Base-by-base conservation (phyloP, 2,888 invertebrate species). In the Xylophagus ater region DNA sequence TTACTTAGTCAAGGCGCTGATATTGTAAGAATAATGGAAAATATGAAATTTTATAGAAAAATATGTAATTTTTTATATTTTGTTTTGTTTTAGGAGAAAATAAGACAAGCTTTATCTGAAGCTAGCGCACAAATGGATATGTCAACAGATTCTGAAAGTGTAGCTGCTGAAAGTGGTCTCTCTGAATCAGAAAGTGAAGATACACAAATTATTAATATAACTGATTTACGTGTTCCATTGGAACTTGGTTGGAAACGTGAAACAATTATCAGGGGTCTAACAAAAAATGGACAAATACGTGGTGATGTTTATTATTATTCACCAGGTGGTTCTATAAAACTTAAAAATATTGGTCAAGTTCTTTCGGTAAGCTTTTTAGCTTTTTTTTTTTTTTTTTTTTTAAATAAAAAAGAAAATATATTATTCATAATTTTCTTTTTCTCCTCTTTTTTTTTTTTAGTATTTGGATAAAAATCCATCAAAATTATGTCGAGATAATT, bases 291-390 rank as follows among this genome's bases (percentile, higher is more conserved):
- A 25, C 80, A 83, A 47, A 80, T 87, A 47, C 81, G 84, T 50
- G 93, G 96, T n/a, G 94, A 96, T 57, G 94, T 97, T 31, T 76
- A 80, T 41, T 97, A 97, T 65, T 78, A 79, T 47, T 74, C 81
- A 8, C 80, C 81, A 0, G 78, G 77, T 46, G 72, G 71, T 12
- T 68, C 66, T 7, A 59, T 72, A 50, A 74, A 74, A 48, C 67
- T 81, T 33, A 74, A 74, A 51, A 73, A 73, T 41, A 69, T 74
- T 64, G 76, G 74, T 21, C 80, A 81, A 50, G 62, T 81, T 47
- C 72, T 74, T 40, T 67, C 73, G 64, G 78, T 79, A 59, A 63
- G 67, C 63, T 53, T 53, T n/a, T n/a, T n/a, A n/a, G n/a, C n/a
- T n/a, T 25, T 13, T 19, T 15, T 6, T 13, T 24, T 9, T 34